Evolutionary conservation across 1,140 invertebrate genomes (phyloP).

Genomic region (Yoshiicerus persimilis): DNA sequence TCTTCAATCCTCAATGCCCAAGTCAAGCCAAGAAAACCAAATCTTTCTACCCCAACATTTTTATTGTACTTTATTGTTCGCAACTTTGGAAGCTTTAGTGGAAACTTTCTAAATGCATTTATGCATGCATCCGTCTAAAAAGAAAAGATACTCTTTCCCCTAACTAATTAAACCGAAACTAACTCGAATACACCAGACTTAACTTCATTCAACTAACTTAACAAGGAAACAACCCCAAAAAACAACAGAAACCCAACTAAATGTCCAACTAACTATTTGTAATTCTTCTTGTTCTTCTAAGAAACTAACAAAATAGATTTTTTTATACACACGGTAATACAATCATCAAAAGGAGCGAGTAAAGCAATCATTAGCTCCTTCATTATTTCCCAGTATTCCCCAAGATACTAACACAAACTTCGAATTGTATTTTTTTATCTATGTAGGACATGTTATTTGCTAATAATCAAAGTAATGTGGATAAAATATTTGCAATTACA

Average conservation of each 20-base stretch:
- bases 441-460: too few species aligned
- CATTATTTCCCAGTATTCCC: too few species aligned
- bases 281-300: neutral
- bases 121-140: neutral
- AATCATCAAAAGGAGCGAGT: too few species aligned
- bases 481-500: too few species aligned
- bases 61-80: slow-evolving; percentile 17
- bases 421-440: too few species aligned
- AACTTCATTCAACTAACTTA: neutral
- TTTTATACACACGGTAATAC: neutral
- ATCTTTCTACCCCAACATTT: neutral
- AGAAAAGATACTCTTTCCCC: neutral
- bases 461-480: too few species aligned
- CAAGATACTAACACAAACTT: too few species aligned
- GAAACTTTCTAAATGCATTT: slow-evolving; percentile 18
- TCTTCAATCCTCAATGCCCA: too few species aligned
- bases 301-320: neutral
- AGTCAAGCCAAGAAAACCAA: neutral
- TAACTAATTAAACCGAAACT: neutral
- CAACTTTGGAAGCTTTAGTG: neutral
- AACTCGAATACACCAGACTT: neutral
- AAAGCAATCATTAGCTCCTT: too few species aligned
- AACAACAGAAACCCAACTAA: neutral
- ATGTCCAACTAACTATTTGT: neutral
- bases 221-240: neutral